phyloP scores from a whole-genome alignment of 1,140 invertebrate genomes.

The Bombus turneri region DNA sequence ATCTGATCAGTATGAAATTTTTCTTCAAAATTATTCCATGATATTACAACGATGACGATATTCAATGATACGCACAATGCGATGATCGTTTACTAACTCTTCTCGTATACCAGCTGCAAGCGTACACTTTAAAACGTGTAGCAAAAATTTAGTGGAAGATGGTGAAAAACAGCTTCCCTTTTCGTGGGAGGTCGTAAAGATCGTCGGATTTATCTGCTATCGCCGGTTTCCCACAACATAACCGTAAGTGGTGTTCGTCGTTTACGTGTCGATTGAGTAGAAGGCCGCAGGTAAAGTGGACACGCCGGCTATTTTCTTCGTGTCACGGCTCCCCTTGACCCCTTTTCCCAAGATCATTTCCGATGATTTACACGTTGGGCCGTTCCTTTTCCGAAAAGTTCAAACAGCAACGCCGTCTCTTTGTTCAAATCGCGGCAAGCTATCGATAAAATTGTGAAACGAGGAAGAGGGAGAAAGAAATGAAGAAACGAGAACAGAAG shows the following conservation, averaged over 20 bases:
- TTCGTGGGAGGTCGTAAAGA: conserved; percentile 50
- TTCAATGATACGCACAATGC: too few species aligned
- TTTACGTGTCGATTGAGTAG: conserved; percentile 28
- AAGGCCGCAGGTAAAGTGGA: conserved; percentile 30
- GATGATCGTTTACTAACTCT: too few species aligned
- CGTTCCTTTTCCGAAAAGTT: background rate
- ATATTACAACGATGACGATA: too few species aligned
- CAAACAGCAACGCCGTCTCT: conserved; percentile 28
- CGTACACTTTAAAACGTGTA: too few species aligned
- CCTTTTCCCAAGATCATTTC: conserved; percentile 27
- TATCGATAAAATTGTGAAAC: background rate
- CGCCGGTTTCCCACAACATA: conserved; percentile 31
- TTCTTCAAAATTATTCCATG: too few species aligned
- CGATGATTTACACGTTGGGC: conserved; percentile 46
- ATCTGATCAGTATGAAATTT: too few species aligned
- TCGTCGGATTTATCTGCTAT: conserved; percentile 51
- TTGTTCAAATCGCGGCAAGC: background rate
- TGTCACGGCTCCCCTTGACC: background rate
- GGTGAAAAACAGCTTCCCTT: too few species aligned
- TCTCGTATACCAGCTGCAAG: background rate
- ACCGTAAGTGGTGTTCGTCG: conserved; percentile 44
- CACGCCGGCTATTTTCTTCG: background rate
- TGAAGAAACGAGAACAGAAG: too few species aligned
- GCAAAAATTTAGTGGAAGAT: background rate
- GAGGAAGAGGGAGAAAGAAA: too few species aligned